A percentile compares a stretch with the other conserved stretches of the same genome.
Evolutionary conservation across 2,888 invertebrate species (phyloP).

Genomic region (Melinaea menophilus): DNA sequence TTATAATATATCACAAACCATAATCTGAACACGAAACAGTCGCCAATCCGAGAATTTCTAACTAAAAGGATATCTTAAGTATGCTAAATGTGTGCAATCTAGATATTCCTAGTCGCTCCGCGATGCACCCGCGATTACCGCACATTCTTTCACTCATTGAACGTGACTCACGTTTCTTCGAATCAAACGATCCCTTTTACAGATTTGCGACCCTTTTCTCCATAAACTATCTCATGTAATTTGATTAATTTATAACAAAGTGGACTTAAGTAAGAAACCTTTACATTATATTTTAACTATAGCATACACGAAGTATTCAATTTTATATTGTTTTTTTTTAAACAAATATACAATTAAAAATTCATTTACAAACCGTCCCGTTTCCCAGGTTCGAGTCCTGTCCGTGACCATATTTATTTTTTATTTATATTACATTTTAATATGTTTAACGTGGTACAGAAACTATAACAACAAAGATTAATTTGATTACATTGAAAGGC

Average conservation of each 20-base stretch:
- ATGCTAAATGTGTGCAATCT: constrained; percentile 21
- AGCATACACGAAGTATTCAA: no score
- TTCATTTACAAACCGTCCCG: no score
- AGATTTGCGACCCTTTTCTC: constrained; percentile 27
- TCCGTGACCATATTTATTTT: no score
- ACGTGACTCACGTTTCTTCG: constrained; percentile 32
- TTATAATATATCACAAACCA: no score
- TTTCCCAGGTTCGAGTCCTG: no score
- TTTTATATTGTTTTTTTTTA: no score
- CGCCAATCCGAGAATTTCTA: constrained; percentile 1
- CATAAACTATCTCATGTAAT: not conserved
- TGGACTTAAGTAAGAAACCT: no score
- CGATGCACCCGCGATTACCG: constrained; percentile 37
- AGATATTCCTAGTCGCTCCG: constrained; percentile 26
- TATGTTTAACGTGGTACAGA: no score
- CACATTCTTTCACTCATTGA: constrained; percentile 32
- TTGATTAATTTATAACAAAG: no score
- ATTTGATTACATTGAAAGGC: not conserved
- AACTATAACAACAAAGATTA: not conserved
- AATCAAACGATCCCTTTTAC: constrained; percentile 24
- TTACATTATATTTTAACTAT: no score
- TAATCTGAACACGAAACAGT: not conserved
- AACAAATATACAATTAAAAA: no score
- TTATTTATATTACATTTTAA: no score
- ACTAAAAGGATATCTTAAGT: constrained; percentile 13